Conservation (phyloP, 37 sponge, comb jelly and placozoan genomes). For the Agelas oroides region DNA sequence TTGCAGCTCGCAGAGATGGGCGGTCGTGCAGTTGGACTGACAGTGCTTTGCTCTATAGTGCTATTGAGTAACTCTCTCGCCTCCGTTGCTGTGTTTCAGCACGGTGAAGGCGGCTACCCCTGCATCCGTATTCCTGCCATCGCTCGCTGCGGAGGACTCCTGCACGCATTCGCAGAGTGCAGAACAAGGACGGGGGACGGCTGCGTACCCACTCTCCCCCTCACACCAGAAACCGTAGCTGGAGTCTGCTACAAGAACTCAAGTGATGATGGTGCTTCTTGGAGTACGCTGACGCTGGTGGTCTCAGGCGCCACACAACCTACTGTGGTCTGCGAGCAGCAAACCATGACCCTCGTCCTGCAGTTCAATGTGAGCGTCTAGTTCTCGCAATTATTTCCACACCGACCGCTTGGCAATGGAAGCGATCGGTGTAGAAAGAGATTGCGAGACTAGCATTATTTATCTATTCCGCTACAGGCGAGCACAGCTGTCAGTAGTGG, state of each 20-base stretch:
- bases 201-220: neutral
- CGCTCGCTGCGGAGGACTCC: neutral
- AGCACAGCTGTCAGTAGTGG: too few species aligned
- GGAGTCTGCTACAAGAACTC: slow-evolving; percentile 15
- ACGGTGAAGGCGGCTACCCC: slow-evolving; percentile 24
- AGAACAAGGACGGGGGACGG: slow-evolving; percentile 12
- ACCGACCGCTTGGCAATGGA: neutral
- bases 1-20: too few species aligned
- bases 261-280: slow-evolving; percentile 12
- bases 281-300: neutral
- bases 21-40: too few species aligned
- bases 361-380: slow-evolving; percentile 10
- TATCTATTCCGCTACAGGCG: too few species aligned
- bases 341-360: neutral
- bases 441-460: too few species aligned
- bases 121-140: slow-evolving; percentile 30
- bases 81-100: neutral
- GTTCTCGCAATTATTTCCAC: neutral
- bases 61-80: neutral
- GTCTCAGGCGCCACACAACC: neutral
- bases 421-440: too few species aligned
- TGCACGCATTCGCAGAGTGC: slow-evolving; percentile 26
- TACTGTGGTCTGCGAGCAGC: neutral
- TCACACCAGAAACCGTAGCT: neutral
- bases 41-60: too few species aligned